Evolutionary conservation across 1,140 invertebrate genomes (phyloP), one percentile per base, ranked within the genome.

Genomic region (Macrosteles quadrilineatus): DNA sequence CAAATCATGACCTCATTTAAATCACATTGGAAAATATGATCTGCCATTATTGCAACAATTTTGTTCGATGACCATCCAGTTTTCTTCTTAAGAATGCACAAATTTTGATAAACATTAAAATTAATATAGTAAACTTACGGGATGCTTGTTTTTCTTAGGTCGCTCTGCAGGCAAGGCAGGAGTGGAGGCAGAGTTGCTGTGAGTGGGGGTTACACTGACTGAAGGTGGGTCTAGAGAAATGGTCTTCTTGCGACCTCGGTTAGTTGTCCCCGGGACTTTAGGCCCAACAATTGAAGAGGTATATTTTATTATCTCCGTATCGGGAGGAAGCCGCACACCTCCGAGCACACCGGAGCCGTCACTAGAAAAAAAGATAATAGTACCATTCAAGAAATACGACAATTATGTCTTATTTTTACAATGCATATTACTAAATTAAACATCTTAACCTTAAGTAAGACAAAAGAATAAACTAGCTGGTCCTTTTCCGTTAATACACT

Each of bases 271-370:
- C 19, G 90, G 89, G 64, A 90, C 84, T 84, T 93, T 93, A 50
- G 91, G 90, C 50, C 91, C 91, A 68, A 91, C 88, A 71, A 93
- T 88, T 62, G 90, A 92, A 69, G 91, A 93, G 62, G 91, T 93
- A 78, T 93, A 93, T 79, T 93, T 93, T 76, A 94, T 93, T 68
- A 94, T 93, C 82, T 94, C 92, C 17, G 92, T 94, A 76, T 93
- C 92, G n/a, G 91, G 91, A 72, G 92, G 92, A 73, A 94, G 80
- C 36, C 91, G 85, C 36, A 93, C 90, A 50, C 89, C 89, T 43
- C 91, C 91, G 75, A 93, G 81, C 78, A 93, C 87, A 76, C 90
- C 90, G 72, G 89, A 87, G 71, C 90, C 88, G 81, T 92, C 91
- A 81, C 89, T 92, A 79, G 32, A 83, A 81, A 73, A 55, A 36